These are phyloP conservation scores for Dasyurus viverrinus DNA, from an alignment of 2,113 vertebrate genomes.

Conservation along the genomic window DNA sequence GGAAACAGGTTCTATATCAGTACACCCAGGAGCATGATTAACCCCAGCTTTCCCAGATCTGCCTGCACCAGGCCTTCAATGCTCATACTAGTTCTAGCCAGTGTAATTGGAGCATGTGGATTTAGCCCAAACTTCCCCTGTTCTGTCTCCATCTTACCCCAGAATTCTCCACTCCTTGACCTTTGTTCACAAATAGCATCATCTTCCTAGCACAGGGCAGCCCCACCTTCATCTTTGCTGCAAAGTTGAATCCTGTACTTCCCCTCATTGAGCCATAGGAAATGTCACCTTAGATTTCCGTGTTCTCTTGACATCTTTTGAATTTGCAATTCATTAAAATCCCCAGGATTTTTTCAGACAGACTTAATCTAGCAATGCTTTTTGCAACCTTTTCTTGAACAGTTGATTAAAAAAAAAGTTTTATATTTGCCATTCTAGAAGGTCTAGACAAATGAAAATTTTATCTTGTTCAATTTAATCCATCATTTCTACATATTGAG, in stretches of 20 bases:
- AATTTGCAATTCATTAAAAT: neutral
- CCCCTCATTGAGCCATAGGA: neutral
- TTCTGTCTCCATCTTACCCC: neutral
- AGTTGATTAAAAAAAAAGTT: neutral
- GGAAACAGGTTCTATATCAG: neutral
- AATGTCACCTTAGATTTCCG: neutral
- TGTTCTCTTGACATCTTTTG: neutral
- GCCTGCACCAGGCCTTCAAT: neutral
- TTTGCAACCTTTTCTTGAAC: neutral
- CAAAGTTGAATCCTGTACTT: neutral
- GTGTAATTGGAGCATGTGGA: neutral
- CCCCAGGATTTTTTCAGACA: neutral
- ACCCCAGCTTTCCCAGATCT: neutral
- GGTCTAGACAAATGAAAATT: neutral
- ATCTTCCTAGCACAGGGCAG: neutral
- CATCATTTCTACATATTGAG: neutral
- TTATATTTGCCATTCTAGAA: neutral
- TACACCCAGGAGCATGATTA: neutral
- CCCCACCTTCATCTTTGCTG: neutral
- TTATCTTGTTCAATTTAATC: neutral
- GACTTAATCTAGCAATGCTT: neutral
- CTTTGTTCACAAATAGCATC: neutral
- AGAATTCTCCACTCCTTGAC: neutral
- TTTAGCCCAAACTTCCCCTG: neutral
- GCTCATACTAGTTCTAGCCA: neutral